A percentile compares a stretch with the other conserved stretches of the same genome.
These are phyloP conservation scores for Cetonia aurata DNA, from an alignment of 2,888 invertebrate species.

Conservation along the genomic window DNA sequence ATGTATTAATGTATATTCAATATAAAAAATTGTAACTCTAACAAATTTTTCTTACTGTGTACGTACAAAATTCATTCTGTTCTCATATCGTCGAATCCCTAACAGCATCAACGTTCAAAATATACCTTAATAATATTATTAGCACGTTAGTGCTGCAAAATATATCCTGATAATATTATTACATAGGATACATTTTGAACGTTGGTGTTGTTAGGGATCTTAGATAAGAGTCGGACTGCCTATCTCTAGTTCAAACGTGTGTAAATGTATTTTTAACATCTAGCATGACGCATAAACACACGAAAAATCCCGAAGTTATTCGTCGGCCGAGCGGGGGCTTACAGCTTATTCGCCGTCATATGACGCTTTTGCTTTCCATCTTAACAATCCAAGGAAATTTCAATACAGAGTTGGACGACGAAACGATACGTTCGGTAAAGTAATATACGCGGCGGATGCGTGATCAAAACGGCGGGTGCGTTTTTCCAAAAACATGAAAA, in stretches of 20 bases:
- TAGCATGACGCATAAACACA: background rate
- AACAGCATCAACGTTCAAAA: too few relatives aligned
- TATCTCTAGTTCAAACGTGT: background rate
- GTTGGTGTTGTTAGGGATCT: too few relatives aligned
- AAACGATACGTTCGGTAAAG: conserved; percentile 38
- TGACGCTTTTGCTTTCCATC: conserved; percentile 53
- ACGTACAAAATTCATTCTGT: too few relatives aligned
- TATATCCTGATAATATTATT: too few relatives aligned
- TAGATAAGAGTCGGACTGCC: too few relatives aligned
- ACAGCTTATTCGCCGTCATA: conserved; percentile 23
- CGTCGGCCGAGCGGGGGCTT: conserved; percentile 11
- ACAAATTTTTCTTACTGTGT: too few relatives aligned
- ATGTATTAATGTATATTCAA: too few relatives aligned
- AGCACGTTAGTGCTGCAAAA: too few relatives aligned
- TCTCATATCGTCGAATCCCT: too few relatives aligned
- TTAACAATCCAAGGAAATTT: conserved; percentile 46
- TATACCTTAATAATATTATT: too few relatives aligned
- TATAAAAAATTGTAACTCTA: too few relatives aligned
- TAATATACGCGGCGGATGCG: conserved; percentile 44
- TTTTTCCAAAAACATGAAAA: conserved; percentile 41
- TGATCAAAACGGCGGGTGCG: conserved; percentile 44
- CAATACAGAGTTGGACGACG: conserved; percentile 48
- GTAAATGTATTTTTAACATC: background rate
- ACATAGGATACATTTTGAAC: too few relatives aligned
- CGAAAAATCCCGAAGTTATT: conserved; percentile 11